Evolutionary conservation across 1,140 invertebrate genomes (phyloP), one percentile per base, ranked within the genome.

Genomic region (Hyposmocoma kahamanoa): DNA sequence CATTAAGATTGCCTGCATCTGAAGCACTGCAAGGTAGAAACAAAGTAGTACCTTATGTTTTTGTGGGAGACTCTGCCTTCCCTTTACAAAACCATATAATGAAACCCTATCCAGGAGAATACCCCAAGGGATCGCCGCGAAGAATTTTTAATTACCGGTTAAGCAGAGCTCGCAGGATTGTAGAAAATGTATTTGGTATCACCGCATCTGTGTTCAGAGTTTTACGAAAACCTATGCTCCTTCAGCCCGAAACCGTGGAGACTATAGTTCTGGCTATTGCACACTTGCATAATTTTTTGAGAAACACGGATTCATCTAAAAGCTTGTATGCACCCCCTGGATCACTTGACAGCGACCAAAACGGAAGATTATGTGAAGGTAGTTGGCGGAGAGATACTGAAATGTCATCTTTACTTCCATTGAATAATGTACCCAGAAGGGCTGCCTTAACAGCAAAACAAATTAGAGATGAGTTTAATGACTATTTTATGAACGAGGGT

Each of bases 31-130:
- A 44, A 3, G 47, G 32, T 30, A 26, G 48, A 11, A 51, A 47
- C 47, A 10, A 15, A 47, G 30, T 42, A 43, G 19, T 47, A 19
- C 48, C 53, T 0, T 50, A 22, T 22, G 38, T 56, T 47, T 51
- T 56, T 47, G 36, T 56, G 34, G 48, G 48, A 30, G 53, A 47
- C 39, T 44, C 47, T 10, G 53, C 53, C 1, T 56, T 56, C 44
- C 17, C 36, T 5, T 39, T 39, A 19, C 36, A 39, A 39, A 39
- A 15, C 44, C 41, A 54, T 45, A 48, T 54, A 44, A 39, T 49
- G 32, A 54, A 54, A 18, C 8, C 52, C 20, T 39, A 39, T 20
- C 32, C 39, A 44, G 52, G 52, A 22, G 44, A 48, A 44, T 46
- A 54, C 32, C 21, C 42, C 13, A 54, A 19, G 11, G 20, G 52